Evolutionary conservation across 2,797 vertebrate species (phyloP).

Genomic region (Eutrigla gurnardus): DNA sequence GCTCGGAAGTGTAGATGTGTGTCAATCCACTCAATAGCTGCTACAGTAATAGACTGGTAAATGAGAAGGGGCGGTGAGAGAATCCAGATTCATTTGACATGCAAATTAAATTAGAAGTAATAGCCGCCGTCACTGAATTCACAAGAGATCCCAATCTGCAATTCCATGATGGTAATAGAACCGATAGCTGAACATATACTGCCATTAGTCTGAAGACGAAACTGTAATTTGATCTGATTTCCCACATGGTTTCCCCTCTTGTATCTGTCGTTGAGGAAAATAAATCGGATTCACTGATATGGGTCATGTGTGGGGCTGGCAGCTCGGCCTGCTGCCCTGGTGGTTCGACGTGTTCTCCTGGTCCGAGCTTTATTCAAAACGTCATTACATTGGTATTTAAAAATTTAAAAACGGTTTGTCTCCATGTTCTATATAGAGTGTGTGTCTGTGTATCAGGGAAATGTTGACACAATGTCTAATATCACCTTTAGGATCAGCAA

Average conservation of each 20-base stretch:
- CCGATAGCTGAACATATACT: constrained; percentile 66
- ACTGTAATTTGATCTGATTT: constrained; percentile 74
- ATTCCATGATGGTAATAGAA: constrained; percentile 67
- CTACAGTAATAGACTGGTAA: constrained; percentile 69
- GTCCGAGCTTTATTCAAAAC: not conserved
- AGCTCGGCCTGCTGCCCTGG: constrained; percentile 19
- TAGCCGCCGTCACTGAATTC: constrained; percentile 64
- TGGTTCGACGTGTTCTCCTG: not conserved
- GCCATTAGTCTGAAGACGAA: constrained; percentile 63
- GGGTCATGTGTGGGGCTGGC: constrained; percentile 15
- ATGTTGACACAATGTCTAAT: not conserved
- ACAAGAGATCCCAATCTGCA: constrained; percentile 65
- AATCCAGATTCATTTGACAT: constrained; percentile 72
- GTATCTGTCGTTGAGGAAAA: constrained; percentile 47
- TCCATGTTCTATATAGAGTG: not conserved
- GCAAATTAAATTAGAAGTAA: constrained; percentile 79
- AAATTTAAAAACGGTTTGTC: too few species aligned
- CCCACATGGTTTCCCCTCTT: constrained; percentile 59
- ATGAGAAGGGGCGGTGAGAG: constrained; percentile 19
- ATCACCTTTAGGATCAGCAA: not conserved
- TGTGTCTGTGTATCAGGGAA: not conserved
- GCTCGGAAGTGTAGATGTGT: constrained; percentile 43
- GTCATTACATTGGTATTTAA: not conserved
- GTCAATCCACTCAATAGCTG: constrained; percentile 66
- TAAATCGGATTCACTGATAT: constrained; percentile 47